Evolutionary conservation across 2,113 vertebrate genomes (phyloP), one percentile per base, ranked within the genome.

Genomic region (Psophia crepitans): DNA sequence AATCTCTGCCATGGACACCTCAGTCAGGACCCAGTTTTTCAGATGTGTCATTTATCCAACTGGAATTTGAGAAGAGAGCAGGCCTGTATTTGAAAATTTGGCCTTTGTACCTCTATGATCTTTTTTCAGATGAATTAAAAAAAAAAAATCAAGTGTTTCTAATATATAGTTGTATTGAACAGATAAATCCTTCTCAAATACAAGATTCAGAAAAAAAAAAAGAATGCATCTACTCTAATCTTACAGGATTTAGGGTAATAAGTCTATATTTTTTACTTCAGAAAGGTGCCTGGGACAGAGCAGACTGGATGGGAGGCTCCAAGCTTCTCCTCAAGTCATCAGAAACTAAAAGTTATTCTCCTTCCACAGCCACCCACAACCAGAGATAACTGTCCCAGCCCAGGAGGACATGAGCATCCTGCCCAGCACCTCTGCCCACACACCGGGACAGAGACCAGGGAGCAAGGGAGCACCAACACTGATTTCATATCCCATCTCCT

Each of bases 101-200:
- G 32, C 49, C 43, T 90, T 83, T 80, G 46, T 48, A 86, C 51
- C 39, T 44, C 10, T 58, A 81, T 17, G 32, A 7, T 77, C 33
- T 56, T 33, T 83, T 92, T 60, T 73, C 39, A 51, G 17, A 83
- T 37, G 33, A 90, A 89, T n/a, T 88, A 26, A 28, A 81, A 74
- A 64, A 43, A 41, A 30, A 84, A 32, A 84, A 28, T 43, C 21
- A 41, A 57, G 33, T 71, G 44, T 85, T 93, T 94, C 58, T 68
- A 95, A 48, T 80, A 90, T 93, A 75, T 41, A 18, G 32, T 43
- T 89, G 46, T 30, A 91, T 83, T 96, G 94, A 92, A 96, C 43
- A 89, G 84, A 56, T 61, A 96, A 96, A 95, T 91, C 74, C 48
- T 86, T 83, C 71, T 96, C 83, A 96, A 94, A 70, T 51, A 77